These are phyloP conservation scores for Odontocerum albicorne DNA, from an alignment of 2,888 invertebrate genomes.

Conservation along the genomic window DNA sequence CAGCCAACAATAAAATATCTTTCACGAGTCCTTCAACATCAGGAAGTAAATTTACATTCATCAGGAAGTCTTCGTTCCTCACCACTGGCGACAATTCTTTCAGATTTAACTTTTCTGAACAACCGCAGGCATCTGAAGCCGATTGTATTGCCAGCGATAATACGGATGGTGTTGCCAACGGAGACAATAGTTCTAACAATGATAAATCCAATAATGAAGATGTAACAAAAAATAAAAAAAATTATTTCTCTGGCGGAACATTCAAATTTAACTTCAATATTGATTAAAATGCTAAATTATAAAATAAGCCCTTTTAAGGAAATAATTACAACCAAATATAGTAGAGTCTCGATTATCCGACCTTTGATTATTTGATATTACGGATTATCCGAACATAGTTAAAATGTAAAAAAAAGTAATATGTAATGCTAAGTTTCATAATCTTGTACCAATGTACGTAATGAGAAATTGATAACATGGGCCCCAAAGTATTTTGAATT, in stretches of 20 bases:
- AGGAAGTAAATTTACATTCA: slow-evolving; percentile 63
- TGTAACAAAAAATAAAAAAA: slow-evolving; percentile 42
- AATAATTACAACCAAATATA: too few relatives aligned
- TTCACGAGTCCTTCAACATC: slow-evolving; percentile 55
- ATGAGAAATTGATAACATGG: too few relatives aligned
- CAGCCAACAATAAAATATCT: slow-evolving; percentile 61
- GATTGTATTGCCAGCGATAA: slow-evolving; percentile 31
- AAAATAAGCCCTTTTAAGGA: too few relatives aligned
- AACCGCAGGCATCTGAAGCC: slow-evolving; percentile 38
- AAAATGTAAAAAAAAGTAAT: too few relatives aligned
- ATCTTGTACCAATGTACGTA: too few relatives aligned
- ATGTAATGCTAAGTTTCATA: too few relatives aligned
- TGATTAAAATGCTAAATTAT: slow-evolving; percentile 31
- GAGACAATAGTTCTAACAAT: slow-evolving; percentile 37
- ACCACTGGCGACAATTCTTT: slow-evolving; percentile 58
- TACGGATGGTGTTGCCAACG: slow-evolving; percentile 36
- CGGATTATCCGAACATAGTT: too few relatives aligned
- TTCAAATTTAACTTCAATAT: slow-evolving; percentile 69
- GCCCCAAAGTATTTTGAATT: too few relatives aligned
- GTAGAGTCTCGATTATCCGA: too few relatives aligned
- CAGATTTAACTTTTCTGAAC: slow-evolving; percentile 57
- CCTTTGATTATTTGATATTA: too few relatives aligned
- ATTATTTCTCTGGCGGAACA: slow-evolving; percentile 51
- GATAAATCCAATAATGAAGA: slow-evolving; percentile 27
- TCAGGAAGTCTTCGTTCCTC: slow-evolving; percentile 65